Conservation (phyloP, 2,888 invertebrate genomes). For the Heliconius sara region DNA sequence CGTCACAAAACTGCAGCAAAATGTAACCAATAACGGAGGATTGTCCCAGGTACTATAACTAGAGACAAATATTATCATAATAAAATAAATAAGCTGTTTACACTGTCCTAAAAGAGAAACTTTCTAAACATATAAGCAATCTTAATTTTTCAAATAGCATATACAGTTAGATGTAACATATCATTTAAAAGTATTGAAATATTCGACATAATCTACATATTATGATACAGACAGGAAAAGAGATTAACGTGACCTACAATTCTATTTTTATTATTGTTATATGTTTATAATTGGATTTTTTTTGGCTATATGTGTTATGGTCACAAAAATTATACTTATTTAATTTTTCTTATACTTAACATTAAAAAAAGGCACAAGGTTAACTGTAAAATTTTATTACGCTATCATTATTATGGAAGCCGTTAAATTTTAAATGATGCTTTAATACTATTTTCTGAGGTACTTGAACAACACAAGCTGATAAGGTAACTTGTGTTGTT, state of each 20-base stretch:
- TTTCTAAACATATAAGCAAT: neutral
- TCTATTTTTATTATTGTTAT: neutral
- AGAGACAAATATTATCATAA: neutral
- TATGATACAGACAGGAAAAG: neutral
- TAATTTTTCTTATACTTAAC: neutral
- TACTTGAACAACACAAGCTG: no score
- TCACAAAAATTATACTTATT: neutral
- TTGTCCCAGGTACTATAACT: constrained; percentile 80
- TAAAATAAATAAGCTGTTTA: neutral
- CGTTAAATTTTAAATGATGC: constrained; percentile 1
- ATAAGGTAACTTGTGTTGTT: constrained; percentile 1
- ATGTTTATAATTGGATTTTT: neutral
- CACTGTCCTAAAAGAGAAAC: neutral
- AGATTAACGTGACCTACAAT: neutral
- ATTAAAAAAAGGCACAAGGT: constrained; percentile 2
- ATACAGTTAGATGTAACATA: neutral
- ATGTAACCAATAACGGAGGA: constrained; percentile 83
- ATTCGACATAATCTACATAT: neutral
- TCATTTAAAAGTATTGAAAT: neutral
- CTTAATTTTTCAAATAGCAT: neutral
- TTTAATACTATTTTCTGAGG: constrained; percentile 11
- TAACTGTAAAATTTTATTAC: constrained; percentile 5
- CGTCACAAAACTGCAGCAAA: constrained; percentile 89
- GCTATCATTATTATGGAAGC: neutral
- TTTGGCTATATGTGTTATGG: neutral